Evolutionary conservation across 1,140 invertebrate species (phyloP).

Genomic region (Calosoma granatense): DNA sequence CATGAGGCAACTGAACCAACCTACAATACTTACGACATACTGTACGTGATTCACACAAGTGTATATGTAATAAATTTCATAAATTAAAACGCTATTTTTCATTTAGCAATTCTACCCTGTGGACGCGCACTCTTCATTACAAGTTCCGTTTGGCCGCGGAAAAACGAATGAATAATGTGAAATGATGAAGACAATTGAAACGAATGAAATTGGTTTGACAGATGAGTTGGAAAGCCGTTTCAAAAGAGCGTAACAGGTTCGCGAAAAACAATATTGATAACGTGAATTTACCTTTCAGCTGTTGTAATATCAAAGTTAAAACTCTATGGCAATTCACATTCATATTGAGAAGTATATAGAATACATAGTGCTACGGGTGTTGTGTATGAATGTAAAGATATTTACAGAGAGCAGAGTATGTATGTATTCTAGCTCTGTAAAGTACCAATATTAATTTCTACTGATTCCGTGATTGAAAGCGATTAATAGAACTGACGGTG

Average conservation of each 20-base stretch:
- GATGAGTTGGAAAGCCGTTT: not conserved
- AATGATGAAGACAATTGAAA: constrained; percentile 7
- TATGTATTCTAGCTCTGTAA: no score
- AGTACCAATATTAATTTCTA: constrained; percentile 5
- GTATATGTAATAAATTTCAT: not conserved
- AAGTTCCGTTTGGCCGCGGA: not conserved
- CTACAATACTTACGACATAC: no score
- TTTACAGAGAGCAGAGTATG: no score
- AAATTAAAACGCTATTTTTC: constrained; percentile 1
- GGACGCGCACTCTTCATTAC: not conserved
- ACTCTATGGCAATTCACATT: no score
- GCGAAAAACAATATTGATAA: not conserved
- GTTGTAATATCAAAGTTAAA: no score
- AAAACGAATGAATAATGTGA: not conserved
- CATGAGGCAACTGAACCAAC: not conserved
- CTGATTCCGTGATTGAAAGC: not conserved
- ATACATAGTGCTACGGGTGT: no score
- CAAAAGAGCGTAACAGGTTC: not conserved
- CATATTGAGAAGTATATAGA: no score
- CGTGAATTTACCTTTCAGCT: not conserved
- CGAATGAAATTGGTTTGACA: constrained; percentile 2
- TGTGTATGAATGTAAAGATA: no score
- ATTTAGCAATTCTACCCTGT: not conserved
- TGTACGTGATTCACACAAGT: no score
- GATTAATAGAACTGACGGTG: not conserved